Conservation (phyloP, 2,797 vertebrate genomes). For the Sphenopsis melanotis region DNA sequence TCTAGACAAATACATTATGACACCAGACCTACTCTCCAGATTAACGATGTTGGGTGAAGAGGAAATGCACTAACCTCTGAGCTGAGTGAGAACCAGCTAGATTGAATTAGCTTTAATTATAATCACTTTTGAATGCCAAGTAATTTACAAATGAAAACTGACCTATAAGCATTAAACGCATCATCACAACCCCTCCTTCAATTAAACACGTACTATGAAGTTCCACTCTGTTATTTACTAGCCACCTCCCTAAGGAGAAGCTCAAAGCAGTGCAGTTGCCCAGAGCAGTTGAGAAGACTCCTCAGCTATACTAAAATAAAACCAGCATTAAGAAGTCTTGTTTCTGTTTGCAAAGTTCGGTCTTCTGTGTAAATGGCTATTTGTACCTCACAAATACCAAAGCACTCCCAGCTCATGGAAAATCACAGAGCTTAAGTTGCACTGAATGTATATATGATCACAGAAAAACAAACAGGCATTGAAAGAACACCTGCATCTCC, state of each 20-base stretch:
- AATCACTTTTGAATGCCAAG: background rate
- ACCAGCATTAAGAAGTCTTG: background rate
- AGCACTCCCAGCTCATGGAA: background rate
- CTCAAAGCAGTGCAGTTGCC: background rate
- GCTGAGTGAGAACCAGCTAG: background rate
- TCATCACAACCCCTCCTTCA: rapidly evolving
- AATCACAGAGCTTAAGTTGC: background rate
- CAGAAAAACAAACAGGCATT: background rate
- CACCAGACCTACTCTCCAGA: background rate
- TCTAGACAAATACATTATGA: background rate
- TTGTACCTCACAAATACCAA: background rate
- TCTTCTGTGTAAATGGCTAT: background rate
- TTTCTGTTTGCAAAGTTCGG: background rate
- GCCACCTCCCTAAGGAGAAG: background rate
- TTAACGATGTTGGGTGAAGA: background rate
- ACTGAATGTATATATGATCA: background rate
- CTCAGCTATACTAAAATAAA: background rate
- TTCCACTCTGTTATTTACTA: background rate
- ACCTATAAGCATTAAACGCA: background rate
- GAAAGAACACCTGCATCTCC: background rate
- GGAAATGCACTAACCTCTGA: background rate
- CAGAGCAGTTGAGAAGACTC: background rate
- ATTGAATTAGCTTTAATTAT: slow-evolving; percentile 3
- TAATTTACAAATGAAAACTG: background rate
- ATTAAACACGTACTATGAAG: background rate